Evolutionary conservation across 2,113 vertebrate species (phyloP), one percentile per base, ranked within the genome.

Genomic region (Saccopteryx bilineata): DNA sequence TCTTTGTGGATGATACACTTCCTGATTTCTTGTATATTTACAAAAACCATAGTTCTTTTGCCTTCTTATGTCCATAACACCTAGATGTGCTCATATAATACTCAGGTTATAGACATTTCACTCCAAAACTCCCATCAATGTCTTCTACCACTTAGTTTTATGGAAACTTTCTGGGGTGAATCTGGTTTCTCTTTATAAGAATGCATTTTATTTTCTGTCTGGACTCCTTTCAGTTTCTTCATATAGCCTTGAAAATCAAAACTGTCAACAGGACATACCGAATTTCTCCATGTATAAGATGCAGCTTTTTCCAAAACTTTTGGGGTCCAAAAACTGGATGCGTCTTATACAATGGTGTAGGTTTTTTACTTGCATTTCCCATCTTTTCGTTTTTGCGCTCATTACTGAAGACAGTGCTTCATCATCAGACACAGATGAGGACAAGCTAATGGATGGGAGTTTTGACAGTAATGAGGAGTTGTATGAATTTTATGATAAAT

Each of bases 131-230:
- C 13, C 39, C 76, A 65, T 33, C 56, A 61, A 2, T 68, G 4
- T 78, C 8, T 74, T 85, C 81, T 81, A 84, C 48, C 14, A 61
- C 74, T 89, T 76, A 75, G 78, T 75, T 84, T 56, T 81, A n/a
- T 72, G 50, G 12, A 1, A n/a, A 52, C 28, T 46, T 65, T 65
- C 72, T 72, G 1, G 7, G 8, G 7, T 52, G 9, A 56, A 10
- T 72, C 21, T 50, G 24, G 90, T 69, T 90, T 75, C 23, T 82
- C 85, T 78, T 78, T 78, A 78, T 78, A 54, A 78, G 31, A 78
- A 78, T 52, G 26, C 26, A 31, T 19, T 54, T n/a, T n/a, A 39
- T 52, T 76, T 81, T 31, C 65, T 80, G 8, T 83, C 50, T 95
- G 8, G 31, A 58, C 31, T 76, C 48, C 88, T 61, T 87, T 92